Conservation (phyloP, 2,888 invertebrate species). For the Harpalus rubripes region DNA sequence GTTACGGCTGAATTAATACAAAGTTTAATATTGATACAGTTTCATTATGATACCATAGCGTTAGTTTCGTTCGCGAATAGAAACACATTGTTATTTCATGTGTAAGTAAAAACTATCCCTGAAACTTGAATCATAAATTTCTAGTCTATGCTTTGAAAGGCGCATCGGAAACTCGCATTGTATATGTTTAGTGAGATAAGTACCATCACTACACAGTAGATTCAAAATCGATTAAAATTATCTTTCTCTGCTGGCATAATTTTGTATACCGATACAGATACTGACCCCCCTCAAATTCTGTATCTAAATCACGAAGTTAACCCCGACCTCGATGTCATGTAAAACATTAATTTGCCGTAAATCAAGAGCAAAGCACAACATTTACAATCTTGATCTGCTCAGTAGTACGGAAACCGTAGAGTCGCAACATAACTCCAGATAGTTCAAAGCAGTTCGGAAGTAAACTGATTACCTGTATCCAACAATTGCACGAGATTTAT, state of each 20-base stretch:
- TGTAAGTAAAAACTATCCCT: too few species aligned
- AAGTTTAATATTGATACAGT: too few species aligned
- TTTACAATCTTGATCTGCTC: slow-evolving; percentile 17
- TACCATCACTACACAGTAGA: background rate
- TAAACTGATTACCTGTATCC: slow-evolving; percentile 36
- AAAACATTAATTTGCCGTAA: slow-evolving; percentile 33
- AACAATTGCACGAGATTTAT: slow-evolving; percentile 46
- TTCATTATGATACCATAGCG: too few species aligned
- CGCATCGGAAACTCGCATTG: background rate
- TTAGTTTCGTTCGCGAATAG: too few species aligned
- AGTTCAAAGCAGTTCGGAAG: slow-evolving; percentile 37
- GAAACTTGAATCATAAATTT: too few species aligned
- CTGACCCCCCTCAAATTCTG: background rate
- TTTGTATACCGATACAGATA: background rate
- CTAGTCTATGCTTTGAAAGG: background rate
- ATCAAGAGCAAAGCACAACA: background rate
- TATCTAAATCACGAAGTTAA: background rate
- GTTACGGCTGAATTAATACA: too few species aligned
- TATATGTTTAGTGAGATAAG: background rate
- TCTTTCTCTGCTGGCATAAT: background rate
- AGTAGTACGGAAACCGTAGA: slow-evolving; percentile 12
- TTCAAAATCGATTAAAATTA: slow-evolving; percentile 4
- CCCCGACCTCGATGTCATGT: background rate
- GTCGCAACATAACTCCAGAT: slow-evolving; percentile 43
- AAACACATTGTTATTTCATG: too few species aligned